phyloP scores from a whole-genome alignment of 2,888 invertebrate species.

The Allolobophora icterica region DNA sequence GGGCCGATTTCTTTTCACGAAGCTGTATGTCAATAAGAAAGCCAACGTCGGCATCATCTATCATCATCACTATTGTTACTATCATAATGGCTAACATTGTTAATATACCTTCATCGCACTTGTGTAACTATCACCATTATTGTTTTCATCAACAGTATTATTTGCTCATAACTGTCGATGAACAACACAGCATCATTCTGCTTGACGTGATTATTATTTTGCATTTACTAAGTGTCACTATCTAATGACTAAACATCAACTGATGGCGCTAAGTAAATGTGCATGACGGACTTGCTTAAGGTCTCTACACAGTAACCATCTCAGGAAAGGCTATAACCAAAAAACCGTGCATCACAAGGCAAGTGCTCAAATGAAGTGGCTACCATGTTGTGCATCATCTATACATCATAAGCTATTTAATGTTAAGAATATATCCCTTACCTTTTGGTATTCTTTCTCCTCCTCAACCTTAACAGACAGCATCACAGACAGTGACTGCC shows the following conservation, averaged over 20 bases:
- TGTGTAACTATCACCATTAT: background rate
- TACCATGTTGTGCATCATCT: background rate
- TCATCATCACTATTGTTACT: background rate
- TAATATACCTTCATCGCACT: background rate
- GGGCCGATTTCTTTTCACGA: constrained; percentile 74
- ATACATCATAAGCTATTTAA: background rate
- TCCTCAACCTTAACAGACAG: constrained; percentile 79
- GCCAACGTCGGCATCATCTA: background rate
- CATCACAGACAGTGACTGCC: constrained; percentile 81
- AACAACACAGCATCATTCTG: background rate
- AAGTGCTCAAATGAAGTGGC: background rate
- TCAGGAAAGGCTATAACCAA: no score
- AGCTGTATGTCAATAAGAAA: constrained; percentile 67
- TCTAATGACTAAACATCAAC: background rate
- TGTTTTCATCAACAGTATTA: background rate
- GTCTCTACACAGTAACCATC: no score
- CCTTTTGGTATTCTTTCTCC: constrained; percentile 71
- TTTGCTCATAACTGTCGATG: background rate
- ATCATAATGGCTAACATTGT: background rate
- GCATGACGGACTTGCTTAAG: background rate
- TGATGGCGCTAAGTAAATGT: background rate
- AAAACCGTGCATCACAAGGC: background rate
- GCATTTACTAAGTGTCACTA: background rate
- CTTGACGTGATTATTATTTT: background rate
- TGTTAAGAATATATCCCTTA: background rate